These are phyloP conservation scores for Desmophyllum pertusum DNA, from an alignment of 92 coral and sea anemone genomes.

Conservation along the genomic window DNA sequence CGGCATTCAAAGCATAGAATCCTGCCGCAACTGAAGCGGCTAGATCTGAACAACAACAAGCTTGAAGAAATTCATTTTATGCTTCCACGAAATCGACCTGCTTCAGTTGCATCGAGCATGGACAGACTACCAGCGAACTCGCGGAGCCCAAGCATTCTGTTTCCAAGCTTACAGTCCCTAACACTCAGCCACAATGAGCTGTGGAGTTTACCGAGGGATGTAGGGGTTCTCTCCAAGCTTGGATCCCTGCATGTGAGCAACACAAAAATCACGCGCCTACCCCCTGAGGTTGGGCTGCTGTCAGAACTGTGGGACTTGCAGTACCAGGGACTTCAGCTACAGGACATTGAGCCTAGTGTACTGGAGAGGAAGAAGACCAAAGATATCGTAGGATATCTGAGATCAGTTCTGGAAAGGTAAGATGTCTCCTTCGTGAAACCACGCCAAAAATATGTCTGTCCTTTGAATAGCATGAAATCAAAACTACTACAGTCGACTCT, in stretches of 20 bases:
- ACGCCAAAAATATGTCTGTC: no score
- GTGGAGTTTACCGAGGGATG: slow-evolving; percentile 64
- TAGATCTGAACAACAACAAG: slow-evolving; percentile 84
- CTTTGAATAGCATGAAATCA: no score
- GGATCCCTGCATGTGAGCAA: slow-evolving; percentile 88
- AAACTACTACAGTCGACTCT: no score
- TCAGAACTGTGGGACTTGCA: slow-evolving; percentile 97
- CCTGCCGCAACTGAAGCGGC: slow-evolving; percentile 80
- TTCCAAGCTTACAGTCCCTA: slow-evolving; percentile 88
- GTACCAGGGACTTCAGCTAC: slow-evolving; percentile 82
- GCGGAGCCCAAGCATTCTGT: slow-evolving; percentile 56
- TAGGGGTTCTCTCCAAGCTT: slow-evolving; percentile 81
- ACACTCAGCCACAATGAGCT: slow-evolving; percentile 76
- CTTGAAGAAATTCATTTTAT: slow-evolving; percentile 72
- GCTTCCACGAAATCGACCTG: slow-evolving; percentile 41
- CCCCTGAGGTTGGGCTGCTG: slow-evolving; percentile 92
- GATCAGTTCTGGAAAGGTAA: slow-evolving; percentile 96
- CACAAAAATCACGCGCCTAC: slow-evolving; percentile 84
- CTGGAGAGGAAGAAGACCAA: slow-evolving; percentile 93
- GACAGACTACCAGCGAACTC: slow-evolving; percentile 26
- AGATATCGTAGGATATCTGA: slow-evolving; percentile 90
- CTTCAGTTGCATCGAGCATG: slow-evolving; percentile 16
- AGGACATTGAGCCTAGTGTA: slow-evolving; percentile 95
- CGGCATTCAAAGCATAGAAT: slow-evolving; percentile 84
- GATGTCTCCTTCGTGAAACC: background rate